Evolutionary conservation across 2,113 vertebrate species (phyloP).

Genomic region (Nibea coibor): DNA sequence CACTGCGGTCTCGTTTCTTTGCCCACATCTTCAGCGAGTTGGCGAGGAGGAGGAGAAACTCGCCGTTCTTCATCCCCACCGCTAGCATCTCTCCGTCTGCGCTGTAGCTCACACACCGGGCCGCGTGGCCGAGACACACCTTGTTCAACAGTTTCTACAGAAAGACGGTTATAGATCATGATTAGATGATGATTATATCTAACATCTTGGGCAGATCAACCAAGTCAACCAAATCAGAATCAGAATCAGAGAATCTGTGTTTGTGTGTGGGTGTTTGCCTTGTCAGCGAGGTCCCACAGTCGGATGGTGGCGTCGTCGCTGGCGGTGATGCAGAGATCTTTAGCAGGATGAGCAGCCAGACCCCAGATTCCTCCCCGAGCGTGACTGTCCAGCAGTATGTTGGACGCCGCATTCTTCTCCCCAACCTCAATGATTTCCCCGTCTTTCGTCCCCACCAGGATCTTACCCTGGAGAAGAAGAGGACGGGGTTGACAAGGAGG

Average conservation of each 20-base stretch:
- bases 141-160: slow-evolving; percentile 94
- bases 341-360: slow-evolving; percentile 91
- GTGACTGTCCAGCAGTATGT: slow-evolving; percentile 94
- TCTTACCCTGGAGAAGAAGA: slow-evolving; percentile 88
- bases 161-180: neutral
- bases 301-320: slow-evolving; percentile 93
- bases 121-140: slow-evolving; percentile 91
- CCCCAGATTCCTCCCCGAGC: slow-evolving; percentile 97
- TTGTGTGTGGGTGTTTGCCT: slow-evolving; percentile 76
- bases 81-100: slow-evolving; percentile 94
- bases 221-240: too few relatives aligned
- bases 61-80: slow-evolving; percentile 96
- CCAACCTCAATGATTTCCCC: slow-evolving; percentile 98
- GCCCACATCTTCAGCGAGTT: slow-evolving; percentile 95
- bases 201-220: too few relatives aligned
- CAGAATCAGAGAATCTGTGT: neutral
- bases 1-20: slow-evolving; percentile 94
- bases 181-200: too few relatives aligned
- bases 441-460: slow-evolving; percentile 96
- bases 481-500: neutral
- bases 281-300: slow-evolving; percentile 95
- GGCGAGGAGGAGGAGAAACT: slow-evolving; percentile 92
- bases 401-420: slow-evolving; percentile 97
- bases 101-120: slow-evolving; percentile 86
- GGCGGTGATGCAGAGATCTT: slow-evolving; percentile 93